Percentiles rank a stretch among this genome's conserved stretches.
phyloP scores from a whole-genome alignment of 2,888 invertebrate genomes.

The Andrena bucephala region DNA sequence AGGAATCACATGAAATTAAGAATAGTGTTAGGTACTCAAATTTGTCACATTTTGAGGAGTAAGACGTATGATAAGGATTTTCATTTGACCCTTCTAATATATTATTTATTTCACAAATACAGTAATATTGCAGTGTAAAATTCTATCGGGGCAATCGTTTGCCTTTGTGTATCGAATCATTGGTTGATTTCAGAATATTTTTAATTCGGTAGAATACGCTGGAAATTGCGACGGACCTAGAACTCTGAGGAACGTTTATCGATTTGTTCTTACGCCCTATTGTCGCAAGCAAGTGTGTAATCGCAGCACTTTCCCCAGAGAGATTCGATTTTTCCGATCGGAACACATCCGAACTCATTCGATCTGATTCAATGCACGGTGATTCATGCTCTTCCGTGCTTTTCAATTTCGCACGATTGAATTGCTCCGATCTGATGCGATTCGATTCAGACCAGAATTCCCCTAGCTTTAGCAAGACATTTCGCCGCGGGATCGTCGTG shows the following conservation, averaged over 20 bases:
- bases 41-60: background rate
- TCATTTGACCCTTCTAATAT: no score
- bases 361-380: slow-evolving; percentile 62
- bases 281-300: slow-evolving; percentile 61
- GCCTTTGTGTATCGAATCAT: background rate
- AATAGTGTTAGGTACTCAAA: no score
- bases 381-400: slow-evolving; percentile 60
- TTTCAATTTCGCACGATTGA: slow-evolving; percentile 60
- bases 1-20: no score
- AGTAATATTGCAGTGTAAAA: no score
- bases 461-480: slow-evolving; percentile 38
- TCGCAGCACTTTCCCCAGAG: slow-evolving; percentile 52
- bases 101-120: no score
- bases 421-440: slow-evolving; percentile 58
- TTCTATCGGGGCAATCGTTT: background rate
- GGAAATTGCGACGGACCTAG: background rate
- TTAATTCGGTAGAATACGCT: slow-evolving; percentile 5
- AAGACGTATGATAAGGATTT: background rate
- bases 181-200: slow-evolving; percentile 19
- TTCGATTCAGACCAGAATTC: slow-evolving; percentile 45
- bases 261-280: slow-evolving; percentile 52
- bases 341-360: slow-evolving; percentile 60
- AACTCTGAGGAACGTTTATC: slow-evolving; percentile 42
- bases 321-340: slow-evolving; percentile 61
- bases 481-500: background rate